Evolutionary conservation across 2,888 invertebrate species (phyloP), one percentile per base, ranked within the genome.

Genomic region (Eupithecia centaureata): DNA sequence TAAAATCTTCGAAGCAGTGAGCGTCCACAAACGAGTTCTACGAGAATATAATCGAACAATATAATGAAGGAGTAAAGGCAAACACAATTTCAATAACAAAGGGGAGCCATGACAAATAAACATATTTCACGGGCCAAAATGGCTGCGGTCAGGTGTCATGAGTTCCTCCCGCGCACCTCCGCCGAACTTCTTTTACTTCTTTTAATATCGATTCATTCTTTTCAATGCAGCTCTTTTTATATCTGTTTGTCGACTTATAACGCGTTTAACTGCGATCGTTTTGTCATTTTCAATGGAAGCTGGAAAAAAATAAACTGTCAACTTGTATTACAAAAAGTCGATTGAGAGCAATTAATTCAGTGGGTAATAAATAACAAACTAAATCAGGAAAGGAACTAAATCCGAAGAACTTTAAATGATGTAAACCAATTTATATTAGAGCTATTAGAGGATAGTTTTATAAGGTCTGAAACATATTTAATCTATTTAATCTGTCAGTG

Each of bases 61-160:
- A 91, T 92, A 91, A 91, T 91, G 91, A 90, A 92, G 91, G 92
- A 91, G 92, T 91, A 86, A 92, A 92, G 91, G 91, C 91, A 93
- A 93, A 93, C 91, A 92, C 86, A 87, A 93, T 93, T 93, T 92
- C 89, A 92, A 93, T 93, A 92, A 93, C 93, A 93, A 92, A 92
- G 86, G 88, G 84, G 86, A 87, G 83, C 88, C 88, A 91, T 88
- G 91, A 92, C 93, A 92, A 93, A 93, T 93, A 93, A 93, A 92
- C 92, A 93, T 93, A 92, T 93, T 92, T 93, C 92, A 92, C 88
- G 89, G 90, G 86, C 92, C 87, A 90, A 92, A 92, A 92, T 91
- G 92, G 91, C 91, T 91, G 88, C 91, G 93, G 92, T 93, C 93
- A 92, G 91, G 91, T 92, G 93, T 92, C 93, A 90, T 84, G 84